Evolutionary conservation across 2,888 invertebrate species (phyloP).

Genomic region (Tetropium fuscum): DNA sequence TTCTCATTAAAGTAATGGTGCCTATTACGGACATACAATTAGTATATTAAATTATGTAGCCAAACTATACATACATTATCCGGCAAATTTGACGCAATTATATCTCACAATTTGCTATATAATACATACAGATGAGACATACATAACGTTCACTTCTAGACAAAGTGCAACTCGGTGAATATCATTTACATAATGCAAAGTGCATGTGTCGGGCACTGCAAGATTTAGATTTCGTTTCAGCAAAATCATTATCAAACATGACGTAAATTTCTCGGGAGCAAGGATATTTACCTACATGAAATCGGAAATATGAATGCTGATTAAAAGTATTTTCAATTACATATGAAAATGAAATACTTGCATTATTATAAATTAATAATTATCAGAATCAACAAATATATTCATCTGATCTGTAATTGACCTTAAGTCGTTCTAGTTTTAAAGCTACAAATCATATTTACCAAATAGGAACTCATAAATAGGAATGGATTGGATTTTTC

Average conservation of each 20-base stretch:
- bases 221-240: conserved; percentile 21
- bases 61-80: conserved; percentile 1
- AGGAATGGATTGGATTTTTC: too few species aligned
- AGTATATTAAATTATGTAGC: conserved; percentile 8
- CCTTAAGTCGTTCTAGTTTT: too few species aligned
- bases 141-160: conserved; percentile 21
- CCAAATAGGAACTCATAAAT: too few species aligned
- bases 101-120: neutral
- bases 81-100: conserved; percentile 2
- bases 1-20: too few species aligned
- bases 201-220: neutral
- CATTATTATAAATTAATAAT: too few species aligned
- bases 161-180: conserved; percentile 23
- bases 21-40: neutral
- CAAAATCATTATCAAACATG: conserved; percentile 12
- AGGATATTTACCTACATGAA: neutral
- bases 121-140: conserved; percentile 21
- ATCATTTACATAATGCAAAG: conserved; percentile 23
- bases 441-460: too few species aligned
- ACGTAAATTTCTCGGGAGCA: conserved; percentile 7
- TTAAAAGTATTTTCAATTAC: too few species aligned
- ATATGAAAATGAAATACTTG: too few species aligned
- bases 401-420: too few species aligned
- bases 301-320: too few species aligned
- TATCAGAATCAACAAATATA: too few species aligned